Evolutionary conservation across 2,797 vertebrate species (phyloP).

Genomic region (Pangasius larnaudii): DNA sequence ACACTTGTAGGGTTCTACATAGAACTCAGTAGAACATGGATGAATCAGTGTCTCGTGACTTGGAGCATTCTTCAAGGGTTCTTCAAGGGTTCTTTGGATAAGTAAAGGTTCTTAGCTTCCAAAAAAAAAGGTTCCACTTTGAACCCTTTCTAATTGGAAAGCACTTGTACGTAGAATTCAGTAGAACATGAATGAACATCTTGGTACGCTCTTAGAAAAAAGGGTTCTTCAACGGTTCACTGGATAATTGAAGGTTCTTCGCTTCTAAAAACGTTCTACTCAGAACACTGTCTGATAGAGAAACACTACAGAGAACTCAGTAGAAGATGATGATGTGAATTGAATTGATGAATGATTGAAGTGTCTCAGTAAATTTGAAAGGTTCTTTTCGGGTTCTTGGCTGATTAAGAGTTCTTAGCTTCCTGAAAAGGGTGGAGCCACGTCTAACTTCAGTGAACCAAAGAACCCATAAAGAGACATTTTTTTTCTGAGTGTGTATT

Average conservation of each 20-base stretch:
- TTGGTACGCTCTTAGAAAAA: neutral
- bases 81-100: neutral
- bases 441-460: neutral
- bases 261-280: neutral
- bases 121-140: neutral
- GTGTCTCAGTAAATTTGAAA: neutral
- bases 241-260: neutral
- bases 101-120: neutral
- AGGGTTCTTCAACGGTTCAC: neutral
- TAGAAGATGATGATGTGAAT: neutral
- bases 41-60: neutral
- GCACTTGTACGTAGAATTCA: neutral
- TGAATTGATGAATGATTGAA: neutral
- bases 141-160: neutral
- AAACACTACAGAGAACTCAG: too few species aligned
- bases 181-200: neutral
- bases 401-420: neutral
- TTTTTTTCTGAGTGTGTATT: neutral
- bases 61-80: neutral
- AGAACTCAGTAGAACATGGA: neutral
- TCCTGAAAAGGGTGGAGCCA: neutral
- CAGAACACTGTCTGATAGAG: too few species aligned
- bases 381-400: neutral
- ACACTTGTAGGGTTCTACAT: neutral
- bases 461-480: neutral